These are phyloP conservation scores for Rapana venosa DNA, from an alignment of 2,888 invertebrate species.

Conservation along the genomic window DNA sequence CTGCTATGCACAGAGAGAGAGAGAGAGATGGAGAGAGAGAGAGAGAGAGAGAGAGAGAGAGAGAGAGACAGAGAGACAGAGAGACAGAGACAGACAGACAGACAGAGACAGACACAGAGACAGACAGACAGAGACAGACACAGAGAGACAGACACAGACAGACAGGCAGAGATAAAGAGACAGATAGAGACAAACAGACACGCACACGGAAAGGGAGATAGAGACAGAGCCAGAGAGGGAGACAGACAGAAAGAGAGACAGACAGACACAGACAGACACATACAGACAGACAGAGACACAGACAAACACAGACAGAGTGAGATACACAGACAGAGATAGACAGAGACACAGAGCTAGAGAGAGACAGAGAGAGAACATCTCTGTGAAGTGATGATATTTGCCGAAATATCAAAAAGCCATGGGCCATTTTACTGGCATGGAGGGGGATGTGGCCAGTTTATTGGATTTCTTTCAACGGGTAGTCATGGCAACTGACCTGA, in stretches of 20 bases:
- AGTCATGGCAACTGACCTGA: constrained; percentile 50
- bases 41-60: neutral
- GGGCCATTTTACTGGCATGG: constrained; percentile 44
- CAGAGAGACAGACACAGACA: neutral
- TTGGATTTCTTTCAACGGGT: constrained; percentile 51
- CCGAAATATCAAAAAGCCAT: constrained; percentile 54
- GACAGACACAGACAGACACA: too few relatives aligned
- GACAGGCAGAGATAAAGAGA: neutral
- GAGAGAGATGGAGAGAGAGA: neutral
- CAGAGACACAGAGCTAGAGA: too few relatives aligned
- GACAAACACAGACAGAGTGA: too few relatives aligned
- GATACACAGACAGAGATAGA: too few relatives aligned
- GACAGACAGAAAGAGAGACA: too few relatives aligned
- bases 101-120: too few relatives aligned
- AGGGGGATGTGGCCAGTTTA: constrained; percentile 48
- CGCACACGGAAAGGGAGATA: too few relatives aligned
- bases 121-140: too few relatives aligned
- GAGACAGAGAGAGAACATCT: neutral
- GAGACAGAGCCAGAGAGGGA: too few relatives aligned
- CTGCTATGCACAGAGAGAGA: neutral
- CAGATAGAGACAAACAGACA: neutral
- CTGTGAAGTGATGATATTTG: constrained; percentile 53
- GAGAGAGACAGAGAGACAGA: neutral
- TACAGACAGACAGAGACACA: too few relatives aligned
- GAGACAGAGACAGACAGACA: neutral